Conservation (phyloP, 2,888 invertebrate genomes). For the Thumatha senex region DNA sequence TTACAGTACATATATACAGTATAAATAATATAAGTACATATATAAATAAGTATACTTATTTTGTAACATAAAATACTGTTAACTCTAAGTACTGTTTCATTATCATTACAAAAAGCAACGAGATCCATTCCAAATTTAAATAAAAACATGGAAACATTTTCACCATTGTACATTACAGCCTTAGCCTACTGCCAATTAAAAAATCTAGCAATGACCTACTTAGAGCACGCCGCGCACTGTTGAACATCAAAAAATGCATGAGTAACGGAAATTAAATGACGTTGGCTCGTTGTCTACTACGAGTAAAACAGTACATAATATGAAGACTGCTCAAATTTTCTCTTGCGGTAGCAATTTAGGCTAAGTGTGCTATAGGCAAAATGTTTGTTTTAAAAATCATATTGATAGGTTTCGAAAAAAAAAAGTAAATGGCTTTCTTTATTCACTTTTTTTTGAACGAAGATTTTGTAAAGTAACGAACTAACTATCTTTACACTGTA, state of each 20-base stretch:
- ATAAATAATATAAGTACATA: no score
- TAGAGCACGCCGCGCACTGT: conserved; percentile 10
- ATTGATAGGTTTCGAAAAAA: no score
- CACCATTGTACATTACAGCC: conserved; percentile 3
- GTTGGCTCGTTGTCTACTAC: not conserved
- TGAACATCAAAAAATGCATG: conserved; percentile 12
- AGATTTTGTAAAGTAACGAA: no score
- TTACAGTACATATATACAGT: no score
- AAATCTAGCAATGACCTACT: conserved; percentile 16
- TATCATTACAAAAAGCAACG: not conserved
- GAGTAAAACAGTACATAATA: no score
- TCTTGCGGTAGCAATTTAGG: not conserved
- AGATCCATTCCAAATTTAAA: conserved; percentile 11
- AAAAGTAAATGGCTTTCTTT: no score
- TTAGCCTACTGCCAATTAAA: conserved; percentile 1
- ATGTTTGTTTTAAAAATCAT: no score
- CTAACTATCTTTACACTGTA: no score
- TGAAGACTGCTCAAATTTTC: not conserved
- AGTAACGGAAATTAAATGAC: conserved; percentile 6
- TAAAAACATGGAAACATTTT: conserved; percentile 15
- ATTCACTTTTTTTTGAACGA: no score
- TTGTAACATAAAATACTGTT: not conserved
- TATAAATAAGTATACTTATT: no score
- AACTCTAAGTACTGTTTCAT: not conserved
- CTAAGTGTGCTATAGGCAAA: no score